Base-by-base conservation (phyloP, 2,797 vertebrate genomes). In the Hafferia zeledoni region DNA sequence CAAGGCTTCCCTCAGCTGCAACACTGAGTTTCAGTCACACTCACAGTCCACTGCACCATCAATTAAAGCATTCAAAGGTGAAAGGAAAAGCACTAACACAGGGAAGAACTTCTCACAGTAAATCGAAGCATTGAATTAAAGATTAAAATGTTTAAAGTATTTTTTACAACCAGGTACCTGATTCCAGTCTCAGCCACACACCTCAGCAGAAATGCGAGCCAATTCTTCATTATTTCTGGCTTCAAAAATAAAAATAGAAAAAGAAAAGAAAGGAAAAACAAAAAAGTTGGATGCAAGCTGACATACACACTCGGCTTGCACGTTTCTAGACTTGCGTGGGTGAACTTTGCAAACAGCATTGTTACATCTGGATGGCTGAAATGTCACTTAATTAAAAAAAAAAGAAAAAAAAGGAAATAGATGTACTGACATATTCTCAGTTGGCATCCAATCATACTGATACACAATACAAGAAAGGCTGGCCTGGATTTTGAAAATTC, bases 161-260 rank as follows among this genome's bases (percentile, higher is more conserved):
- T 72, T 86, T 77, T 92, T 88, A 59, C 56, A 77, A 76, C 3
- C 55, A 83, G 67, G 74, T 92, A 93, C 79, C 89, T 86, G 84
- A 86, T 90, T 91, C 65, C 65, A 83, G 80, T 69, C 87, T 86
- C 76, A 65, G 82, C 24, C 86, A 78, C 43, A 76, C 30, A 80
- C 55, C 87, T 78, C 3, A 7, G 90, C 68, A 89, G 87, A 87
- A 95, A 87, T 6, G 57, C 0, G 11, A 95, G 57, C 75, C 82
- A 94, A 61, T 65, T 87, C 92, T 82, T 93, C 84, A 71, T 57
- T 76, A 49, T 53, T 56, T 60, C 59, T 69, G 69, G 80, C 55
- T 60, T 77, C 24, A 27, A n/a, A 37, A 39, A 43, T 41, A 53
- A 57, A 64, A n/a, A 31, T 30, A 13, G 25, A 31, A 59, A 11